A percentile compares a stretch with the other conserved stretches of the same genome.
Evolutionary conservation across 2,113 vertebrate genomes (phyloP).

Genomic region (Acinonyx jubatus): DNA sequence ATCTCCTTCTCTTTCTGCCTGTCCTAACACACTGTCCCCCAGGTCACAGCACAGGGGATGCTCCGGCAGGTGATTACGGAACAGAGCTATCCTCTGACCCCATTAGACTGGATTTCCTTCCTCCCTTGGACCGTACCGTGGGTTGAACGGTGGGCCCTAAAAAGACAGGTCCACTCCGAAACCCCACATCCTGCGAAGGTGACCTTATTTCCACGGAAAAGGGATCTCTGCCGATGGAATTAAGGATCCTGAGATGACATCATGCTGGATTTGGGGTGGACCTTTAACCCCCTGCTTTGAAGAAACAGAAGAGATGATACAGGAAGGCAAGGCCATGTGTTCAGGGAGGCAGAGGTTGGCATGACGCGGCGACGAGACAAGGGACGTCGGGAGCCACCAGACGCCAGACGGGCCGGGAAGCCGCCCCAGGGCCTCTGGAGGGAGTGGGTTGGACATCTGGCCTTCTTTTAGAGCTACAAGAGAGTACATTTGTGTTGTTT

Average conservation of each 20-base stretch:
- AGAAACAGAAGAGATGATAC: background rate
- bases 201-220: background rate
- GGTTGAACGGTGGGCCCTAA: background rate
- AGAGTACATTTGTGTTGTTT: rapidly evolving
- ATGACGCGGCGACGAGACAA: rapidly evolving
- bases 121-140: background rate
- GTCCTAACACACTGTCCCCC: background rate
- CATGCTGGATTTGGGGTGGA: background rate
- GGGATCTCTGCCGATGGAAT: background rate
- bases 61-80: rapidly evolving
- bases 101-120: background rate
- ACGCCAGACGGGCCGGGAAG: no score
- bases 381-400: rapidly evolving
- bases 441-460: rapidly evolving
- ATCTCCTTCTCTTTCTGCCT: background rate
- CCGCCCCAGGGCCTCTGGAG: no score
- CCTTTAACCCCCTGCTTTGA: background rate
- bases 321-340: background rate
- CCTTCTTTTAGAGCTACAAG: background rate
- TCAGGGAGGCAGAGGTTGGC: background rate
- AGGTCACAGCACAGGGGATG: rapidly evolving
- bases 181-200: background rate
- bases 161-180: background rate
- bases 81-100: background rate
- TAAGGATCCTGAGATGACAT: background rate